Percentiles rank a stretch among this genome's conserved stretches.
These are phyloP conservation scores for Axis porcinus DNA, from an alignment of 2,113 vertebrate species.

Conservation along the genomic window DNA sequence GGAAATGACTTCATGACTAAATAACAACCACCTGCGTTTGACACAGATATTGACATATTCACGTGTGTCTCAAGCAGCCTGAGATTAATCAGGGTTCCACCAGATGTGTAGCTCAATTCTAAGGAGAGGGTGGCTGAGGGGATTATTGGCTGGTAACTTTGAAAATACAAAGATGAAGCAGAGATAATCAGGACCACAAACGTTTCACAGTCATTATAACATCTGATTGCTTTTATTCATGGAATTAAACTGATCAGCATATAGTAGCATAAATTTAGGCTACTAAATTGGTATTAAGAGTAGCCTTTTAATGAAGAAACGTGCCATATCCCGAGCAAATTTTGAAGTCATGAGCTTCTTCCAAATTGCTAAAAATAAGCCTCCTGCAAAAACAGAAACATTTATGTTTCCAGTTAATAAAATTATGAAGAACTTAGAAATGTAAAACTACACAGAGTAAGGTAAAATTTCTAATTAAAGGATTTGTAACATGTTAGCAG, in stretches of 20 bases:
- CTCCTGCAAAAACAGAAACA: neutral
- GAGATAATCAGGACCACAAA: neutral
- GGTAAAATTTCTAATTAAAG: neutral
- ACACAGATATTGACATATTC: neutral
- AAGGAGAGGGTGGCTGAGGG: neutral
- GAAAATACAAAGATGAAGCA: neutral
- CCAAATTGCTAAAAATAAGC: neutral
- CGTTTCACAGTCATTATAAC: neutral
- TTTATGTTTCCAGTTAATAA: neutral
- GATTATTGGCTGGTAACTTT: neutral
- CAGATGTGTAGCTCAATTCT: neutral
- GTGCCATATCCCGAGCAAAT: fast-evolving
- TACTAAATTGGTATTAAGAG: neutral
- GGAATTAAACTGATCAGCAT: neutral
- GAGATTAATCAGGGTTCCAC: neutral
- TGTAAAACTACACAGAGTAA: neutral
- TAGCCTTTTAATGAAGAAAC: neutral
- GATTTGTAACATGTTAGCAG: neutral
- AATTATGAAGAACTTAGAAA: neutral
- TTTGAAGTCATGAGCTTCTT: neutral
- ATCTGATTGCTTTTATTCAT: neutral
- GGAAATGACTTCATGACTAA: neutral
- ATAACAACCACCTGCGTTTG: neutral
- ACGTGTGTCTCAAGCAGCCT: neutral
- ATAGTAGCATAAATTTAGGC: neutral